Evolutionary conservation across 1,140 invertebrate species (phyloP), one percentile per base, ranked within the genome.

Genomic region (Drosophila varians): DNA sequence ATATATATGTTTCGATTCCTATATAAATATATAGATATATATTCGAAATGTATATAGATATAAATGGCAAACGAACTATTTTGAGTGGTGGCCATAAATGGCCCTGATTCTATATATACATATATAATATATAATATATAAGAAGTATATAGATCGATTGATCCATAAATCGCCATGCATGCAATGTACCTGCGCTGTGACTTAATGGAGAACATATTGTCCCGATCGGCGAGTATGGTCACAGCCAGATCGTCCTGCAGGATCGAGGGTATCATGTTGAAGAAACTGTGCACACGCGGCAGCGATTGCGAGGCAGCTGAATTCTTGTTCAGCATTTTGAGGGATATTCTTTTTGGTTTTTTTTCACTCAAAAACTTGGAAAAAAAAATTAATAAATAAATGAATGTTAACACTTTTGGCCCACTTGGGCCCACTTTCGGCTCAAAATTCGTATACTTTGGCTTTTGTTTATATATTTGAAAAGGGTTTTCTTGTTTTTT

Each of bases 171-270:
- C n/a, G n/a, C n/a, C n/a, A n/a, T n/a, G n/a, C n/a, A n/a, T n/a
- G n/a, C n/a, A n/a, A n/a, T n/a, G n/a, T 82, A 90, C 89, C 89
- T 90, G 74, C 89, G 75, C 36, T 87, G 82, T 12, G 89, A 90
- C 40, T 90, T 90, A 16, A 90, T 89, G 14, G 86, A 84, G 66
- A 90, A 90, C 89, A 90, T 90, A 43, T 89, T 90, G 46, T 90
- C 82, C 26, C 78, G 74, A 84, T 90, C 89, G 71, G 74, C 77
- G 14, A 77, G 18, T 48, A 90, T 90, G 2, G 89, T 79, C 12
- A 89, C 55, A 12, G 89, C 89, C 78, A 90, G 71, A 72, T 90
- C 89, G 49, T 87, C 82, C 70, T 90, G 84, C 77, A 90, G 56
- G 45, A 90, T 89, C 45, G 89, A 83, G 4, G 89, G 89, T 73